Base-by-base conservation (phyloP, 2,797 vertebrate species). In the Tarsius wallacei region DNA sequence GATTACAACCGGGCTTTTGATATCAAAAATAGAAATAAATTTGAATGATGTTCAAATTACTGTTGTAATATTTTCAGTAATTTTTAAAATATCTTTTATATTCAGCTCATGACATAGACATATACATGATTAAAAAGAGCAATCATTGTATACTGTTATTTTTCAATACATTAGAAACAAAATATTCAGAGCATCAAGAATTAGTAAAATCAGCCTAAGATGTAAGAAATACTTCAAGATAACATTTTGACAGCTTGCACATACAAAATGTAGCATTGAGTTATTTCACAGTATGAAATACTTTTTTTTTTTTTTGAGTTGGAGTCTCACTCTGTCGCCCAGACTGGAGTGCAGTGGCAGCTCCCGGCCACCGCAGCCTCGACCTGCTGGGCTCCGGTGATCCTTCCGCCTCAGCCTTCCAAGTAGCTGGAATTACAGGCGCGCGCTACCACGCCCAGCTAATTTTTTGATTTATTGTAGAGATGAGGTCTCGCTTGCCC, bases 161-260 rank as follows among this genome's bases (percentile, higher is more conserved):
- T 86, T 53, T 47, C 2, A 55, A 22, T 33, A 57, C 11, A 6
- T 64, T 71, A 26, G 63, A 80, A 87, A 74, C 36, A 57, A 91
- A 87, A 81, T 91, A 87, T 66, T 64, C 26, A 57, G 57, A 66
- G 31, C 2, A 77, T 55, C 9, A 64, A 71, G 9, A 63, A 42
- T 26, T 19, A 85, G 53, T 86, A 17, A 91, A 86, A 71, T 71
- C 31, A 91, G 33, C 80, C 53, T 86, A 71, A 91, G 21, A 80
- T 31, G 33, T 24, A 80, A 85, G 2, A 91, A 55, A 64, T 73
- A 28, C 0, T n/a, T 80, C 55, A n/a, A 73, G 5, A 84, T 9
- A n/a, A 15, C 70, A n/a, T 77, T 85, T 85, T 90, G 42, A 78
- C 83, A 61, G 14, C 78, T 77, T 68, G 7, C 14, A 42, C 17